phyloP scores from a whole-genome alignment of 92 coral and sea anemone genomes.

The Epizoanthus illoricatus region DNA sequence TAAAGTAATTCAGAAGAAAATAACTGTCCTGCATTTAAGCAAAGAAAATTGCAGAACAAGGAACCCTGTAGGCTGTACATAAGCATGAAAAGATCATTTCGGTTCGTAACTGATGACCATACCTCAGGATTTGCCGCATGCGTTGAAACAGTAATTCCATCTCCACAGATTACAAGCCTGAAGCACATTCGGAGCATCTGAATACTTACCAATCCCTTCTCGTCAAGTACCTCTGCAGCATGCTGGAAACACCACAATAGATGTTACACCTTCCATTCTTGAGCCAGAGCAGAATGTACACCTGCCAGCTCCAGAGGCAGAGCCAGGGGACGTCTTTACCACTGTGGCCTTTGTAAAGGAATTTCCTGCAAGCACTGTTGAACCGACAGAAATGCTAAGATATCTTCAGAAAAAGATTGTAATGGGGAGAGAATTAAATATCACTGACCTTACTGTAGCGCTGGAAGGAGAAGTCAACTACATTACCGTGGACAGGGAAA shows the following conservation, averaged over 20 bases:
- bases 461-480: constrained; percentile 31
- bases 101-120: constrained; percentile 1
- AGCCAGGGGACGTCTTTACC: constrained; percentile 19
- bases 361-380: constrained; percentile 13
- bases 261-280: not conserved
- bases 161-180: not conserved
- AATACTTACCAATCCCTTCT: not conserved
- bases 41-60: constrained; percentile 49
- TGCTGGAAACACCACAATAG: not conserved
- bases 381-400: constrained; percentile 44
- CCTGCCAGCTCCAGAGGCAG: not conserved
- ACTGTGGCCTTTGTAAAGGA: constrained; percentile 24
- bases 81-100: constrained; percentile 33
- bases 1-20: constrained; percentile 45
- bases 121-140: no score
- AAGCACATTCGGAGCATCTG: not conserved
- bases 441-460: constrained; percentile 8
- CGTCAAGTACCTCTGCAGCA: not conserved
- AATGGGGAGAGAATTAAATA: constrained; percentile 38
- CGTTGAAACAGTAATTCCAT: no score
- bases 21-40: constrained; percentile 37
- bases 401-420: constrained; percentile 39
- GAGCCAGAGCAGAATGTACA: constrained; percentile 1
- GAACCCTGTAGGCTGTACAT: constrained; percentile 49
- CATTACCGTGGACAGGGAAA: constrained; percentile 26